Base-by-base conservation (phyloP, 2,888 invertebrate genomes). In the Cheilosia grossa region DNA sequence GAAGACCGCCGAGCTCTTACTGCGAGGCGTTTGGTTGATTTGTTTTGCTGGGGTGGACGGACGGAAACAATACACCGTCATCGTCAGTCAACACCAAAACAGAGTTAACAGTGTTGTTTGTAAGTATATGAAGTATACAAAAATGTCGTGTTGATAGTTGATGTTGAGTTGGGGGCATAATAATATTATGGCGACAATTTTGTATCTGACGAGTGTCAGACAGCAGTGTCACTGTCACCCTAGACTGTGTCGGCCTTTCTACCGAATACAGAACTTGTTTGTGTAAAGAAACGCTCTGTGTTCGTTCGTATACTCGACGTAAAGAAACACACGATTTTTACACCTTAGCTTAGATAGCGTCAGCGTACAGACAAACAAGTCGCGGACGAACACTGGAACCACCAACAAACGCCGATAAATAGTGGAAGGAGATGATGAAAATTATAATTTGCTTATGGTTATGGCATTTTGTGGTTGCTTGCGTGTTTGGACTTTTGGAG, bases 1-100 rank as follows among this genome's bases (percentile, higher is more conserved):
- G 79, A 56, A 78, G 79, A 81, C 66, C 66, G 69, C 69, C 83
- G 74, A 83, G 75, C 79, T 70, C 80, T 79, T 70, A 83, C 80
- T 80, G 74, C 21, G 69, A 47, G 51, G 58, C 64, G 79, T 63
- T 78, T 78, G 51, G 30, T 69, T 58, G 33, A 30, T 21, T 74
- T 53, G 69, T 37, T 64, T 58, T 51, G 40, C 69, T 66, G 51
- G 74, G 80, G 80, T 83, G 80, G 83, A 69, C 82, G 66, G 59
- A 53, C 51, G 53, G 33, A 42, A 47, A 66, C 51, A 69, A 58
- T 58, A 80, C 44, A 53, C 42, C 53, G 69, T 54, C 69, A 69
- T 58, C 33, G 69, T 53, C 37, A 54, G 19, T 19, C 66, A 51
- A 59, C 54, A 51, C 44, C 19, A 72, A 56, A 64, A 58, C 44